Evolutionary conservation across 2,888 invertebrate species (phyloP).

Genomic region (Chydorus sphaericus): DNA sequence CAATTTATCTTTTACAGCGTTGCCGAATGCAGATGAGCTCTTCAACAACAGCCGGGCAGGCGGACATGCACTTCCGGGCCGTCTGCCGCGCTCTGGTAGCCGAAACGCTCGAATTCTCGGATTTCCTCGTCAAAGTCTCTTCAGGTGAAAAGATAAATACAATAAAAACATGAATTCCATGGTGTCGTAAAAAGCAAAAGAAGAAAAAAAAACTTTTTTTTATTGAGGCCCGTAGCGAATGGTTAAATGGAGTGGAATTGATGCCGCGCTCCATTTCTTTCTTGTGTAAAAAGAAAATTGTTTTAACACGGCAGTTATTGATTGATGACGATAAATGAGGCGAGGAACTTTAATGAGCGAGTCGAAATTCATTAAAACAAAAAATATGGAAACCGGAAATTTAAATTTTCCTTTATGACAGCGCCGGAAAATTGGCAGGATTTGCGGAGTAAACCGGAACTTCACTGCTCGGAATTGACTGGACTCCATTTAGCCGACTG

Average conservation of each 20-base stretch:
- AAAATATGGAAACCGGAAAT: too few relatives aligned
- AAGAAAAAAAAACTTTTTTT: not conserved
- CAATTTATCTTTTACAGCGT: too few relatives aligned
- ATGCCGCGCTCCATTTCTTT: too few relatives aligned
- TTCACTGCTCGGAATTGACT: constrained; percentile 53
- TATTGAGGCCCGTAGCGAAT: too few relatives aligned
- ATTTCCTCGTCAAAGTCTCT: constrained; percentile 74
- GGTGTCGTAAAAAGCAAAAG: not conserved
- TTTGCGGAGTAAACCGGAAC: constrained; percentile 28
- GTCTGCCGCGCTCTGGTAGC: constrained; percentile 83
- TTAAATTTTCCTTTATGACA: too few relatives aligned
- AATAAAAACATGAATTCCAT: not conserved
- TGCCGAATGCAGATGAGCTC: constrained; percentile 30
- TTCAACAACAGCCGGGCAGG: constrained; percentile 24
- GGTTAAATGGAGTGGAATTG: too few relatives aligned
- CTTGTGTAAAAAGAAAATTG: too few relatives aligned
- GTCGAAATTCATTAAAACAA: too few relatives aligned
- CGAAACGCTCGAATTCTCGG: constrained; percentile 76
- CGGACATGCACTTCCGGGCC: constrained; percentile 71
- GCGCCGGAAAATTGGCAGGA: constrained; percentile 10
- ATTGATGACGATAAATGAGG: too few relatives aligned
- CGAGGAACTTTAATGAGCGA: too few relatives aligned
- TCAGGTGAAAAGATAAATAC: not conserved
- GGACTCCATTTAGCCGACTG: constrained; percentile 78
- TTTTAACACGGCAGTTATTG: too few relatives aligned